A percentile compares a stretch with the other conserved stretches of the same genome.
These are phyloP conservation scores for Augochlorella aurata DNA, from an alignment of 2,888 invertebrate genomes.

Conservation along the genomic window DNA sequence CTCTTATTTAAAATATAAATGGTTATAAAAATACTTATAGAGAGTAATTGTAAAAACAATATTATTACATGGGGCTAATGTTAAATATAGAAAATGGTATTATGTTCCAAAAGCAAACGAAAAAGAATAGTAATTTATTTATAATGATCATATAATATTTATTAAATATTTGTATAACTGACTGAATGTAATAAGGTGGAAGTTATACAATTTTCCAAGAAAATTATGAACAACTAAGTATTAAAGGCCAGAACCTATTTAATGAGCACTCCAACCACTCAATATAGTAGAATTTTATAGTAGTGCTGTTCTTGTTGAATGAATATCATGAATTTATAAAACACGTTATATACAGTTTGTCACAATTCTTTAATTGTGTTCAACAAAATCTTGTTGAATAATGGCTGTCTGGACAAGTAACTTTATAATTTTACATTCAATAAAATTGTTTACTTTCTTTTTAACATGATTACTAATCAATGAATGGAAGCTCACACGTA, in stretches of 20 bases:
- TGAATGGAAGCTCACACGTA: conserved; percentile 23
- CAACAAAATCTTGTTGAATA: neutral
- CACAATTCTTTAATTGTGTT: neutral
- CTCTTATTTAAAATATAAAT: conserved; percentile 12
- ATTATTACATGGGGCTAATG: neutral
- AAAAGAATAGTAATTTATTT: neutral
- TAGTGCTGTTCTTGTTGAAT: neutral
- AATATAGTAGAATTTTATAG: neutral
- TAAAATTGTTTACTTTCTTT: neutral
- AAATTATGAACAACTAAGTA: neutral
- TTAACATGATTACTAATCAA: conserved; percentile 15
- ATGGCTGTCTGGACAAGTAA: neutral
- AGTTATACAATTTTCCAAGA: neutral
- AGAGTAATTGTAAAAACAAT: neutral
- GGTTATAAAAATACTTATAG: neutral
- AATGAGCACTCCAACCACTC: neutral
- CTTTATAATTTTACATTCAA: neutral
- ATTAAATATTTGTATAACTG: conserved; percentile 1
- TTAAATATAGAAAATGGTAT: neutral
- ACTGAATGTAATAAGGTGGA: neutral
- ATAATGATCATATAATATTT: conserved; percentile 15
- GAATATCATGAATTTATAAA: neutral
- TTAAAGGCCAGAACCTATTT: neutral
- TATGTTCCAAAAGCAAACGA: conserved; percentile 14
- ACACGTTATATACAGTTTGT: neutral